Base-by-base conservation (phyloP, 2,797 vertebrate genomes). In the Odontamblyopus rebecca region DNA sequence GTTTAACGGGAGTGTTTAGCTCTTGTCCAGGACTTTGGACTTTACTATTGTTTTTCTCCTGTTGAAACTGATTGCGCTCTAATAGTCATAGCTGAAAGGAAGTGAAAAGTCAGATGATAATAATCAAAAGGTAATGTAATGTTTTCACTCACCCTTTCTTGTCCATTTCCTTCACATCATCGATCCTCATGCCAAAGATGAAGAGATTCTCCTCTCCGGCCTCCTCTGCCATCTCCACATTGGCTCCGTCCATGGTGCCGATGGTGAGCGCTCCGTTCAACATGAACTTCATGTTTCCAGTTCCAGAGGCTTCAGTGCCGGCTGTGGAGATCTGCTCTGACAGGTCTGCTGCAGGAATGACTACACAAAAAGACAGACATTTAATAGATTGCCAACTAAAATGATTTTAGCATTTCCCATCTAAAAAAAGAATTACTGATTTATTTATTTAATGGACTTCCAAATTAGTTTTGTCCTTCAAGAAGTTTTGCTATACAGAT, bases 221-320 rank as follows among this genome's bases (percentile, higher is more conserved):
- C 85, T 99, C 97, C 85, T 99, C 97, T 0, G 96, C 97, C 97
- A 99, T 99, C 84, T 99, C 97, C 78, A 99, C 97, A 0, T 98
- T 99, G 88, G 97, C 97, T 2, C 97, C 97, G 2, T 99, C 97
- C 97, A 99, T 97, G 73, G 97, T 99, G 78, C 97, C 97, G 0
- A 99, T 98, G 86, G 97, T 99, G 81, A 98, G 94, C 0, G 97
- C 96, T 0, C 97, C 97, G 0, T 99, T 99, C 85, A 99, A 89
- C 97, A 99, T 99, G 93, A 99, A 99, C 80, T 99, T 99, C 97
- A 99, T 99, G 88, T 98, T 99, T 4, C 97, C 97, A 0, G 97
- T 99, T 2, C 97, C 97, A 0, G 97, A 99, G 0, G 97, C 97
- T 73, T 98, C 97, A 0, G 98, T 98, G 75, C 97, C 97, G 0